Evolutionary conservation across 2,797 vertebrate species (phyloP).

Genomic region (Ctenochaetus hawaiiensis): DNA sequence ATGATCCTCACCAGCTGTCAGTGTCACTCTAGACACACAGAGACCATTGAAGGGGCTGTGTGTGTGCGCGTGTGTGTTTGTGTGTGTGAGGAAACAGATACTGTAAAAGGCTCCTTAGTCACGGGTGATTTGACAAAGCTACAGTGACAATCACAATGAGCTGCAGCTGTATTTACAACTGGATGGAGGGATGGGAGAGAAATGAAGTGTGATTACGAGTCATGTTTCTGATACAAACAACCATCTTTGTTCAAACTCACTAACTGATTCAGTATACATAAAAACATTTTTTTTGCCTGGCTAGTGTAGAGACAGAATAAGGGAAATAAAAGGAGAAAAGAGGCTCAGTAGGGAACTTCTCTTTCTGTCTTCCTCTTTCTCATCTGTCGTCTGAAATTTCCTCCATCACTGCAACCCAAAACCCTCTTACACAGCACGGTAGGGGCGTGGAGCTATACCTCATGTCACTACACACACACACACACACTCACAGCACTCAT

Average conservation of each 20-base stretch:
- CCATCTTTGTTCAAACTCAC: constrained; percentile 2
- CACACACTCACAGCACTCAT: constrained; percentile 4
- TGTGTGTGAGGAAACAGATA: constrained; percentile 55
- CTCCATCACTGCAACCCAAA: background rate
- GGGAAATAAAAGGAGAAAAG: background rate
- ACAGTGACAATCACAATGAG: constrained; percentile 57
- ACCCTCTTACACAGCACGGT: background rate
- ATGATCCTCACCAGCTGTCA: constrained; percentile 79
- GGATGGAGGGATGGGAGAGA: constrained; percentile 6
- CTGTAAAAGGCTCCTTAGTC: constrained; percentile 74
- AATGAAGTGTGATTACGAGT: constrained; percentile 2
- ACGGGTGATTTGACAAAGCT: constrained; percentile 70
- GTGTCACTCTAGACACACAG: constrained; percentile 69
- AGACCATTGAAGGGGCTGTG: constrained; percentile 31
- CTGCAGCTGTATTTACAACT: constrained; percentile 57
- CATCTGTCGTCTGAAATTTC: background rate
- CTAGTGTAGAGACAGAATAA: background rate
- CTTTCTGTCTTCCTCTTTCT: constrained; percentile 28
- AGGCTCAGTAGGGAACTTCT: constrained; percentile 13
- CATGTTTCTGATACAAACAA: background rate
- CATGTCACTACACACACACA: constrained; percentile 7
- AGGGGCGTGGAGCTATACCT: background rate
- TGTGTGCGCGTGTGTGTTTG: constrained; percentile 33
- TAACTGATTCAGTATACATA: background rate
- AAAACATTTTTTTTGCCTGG: background rate